Evolutionary conservation across 2,888 invertebrate species (phyloP), one percentile per base, ranked within the genome.

Genomic region (Drosophila anceps): DNA sequence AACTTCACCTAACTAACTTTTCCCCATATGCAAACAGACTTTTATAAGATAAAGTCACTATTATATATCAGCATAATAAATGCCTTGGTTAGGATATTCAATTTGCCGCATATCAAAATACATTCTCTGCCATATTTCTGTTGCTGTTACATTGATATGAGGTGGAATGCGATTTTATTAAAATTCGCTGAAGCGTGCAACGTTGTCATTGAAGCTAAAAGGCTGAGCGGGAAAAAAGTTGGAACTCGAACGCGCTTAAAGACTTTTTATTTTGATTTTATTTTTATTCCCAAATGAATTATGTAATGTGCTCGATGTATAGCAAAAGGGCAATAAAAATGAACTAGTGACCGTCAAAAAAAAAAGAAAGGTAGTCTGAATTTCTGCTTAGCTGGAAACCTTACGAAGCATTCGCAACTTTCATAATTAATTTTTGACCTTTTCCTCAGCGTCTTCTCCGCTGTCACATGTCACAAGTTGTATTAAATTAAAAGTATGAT

Each of bases 141-240:
- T 58, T 61, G 27, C 31, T 46, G 41, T 51, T 72, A 62, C 72
- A 78, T 73, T 69, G 66, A 54, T 72, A 72, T 44, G 68, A 61
- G 68, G 65, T 48, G 75, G 44, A 82, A 73, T 82, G 69, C 58
- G 64, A 82, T 69, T 65, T 82, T 78, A 79, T 82, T 63, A 68
- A 79, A 82, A 74, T 60, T 65, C 64, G 33, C 51, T 64, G 69
- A 73, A 54, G 69, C 82, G 61, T 76, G 37, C 33, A 68, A 20
- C 51, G 39, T 39, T 20, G 46, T 29, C 54, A 51, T 39, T 37
- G 44, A 46, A 39, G 51, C 18, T 29, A 18, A 60, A 27, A 20
- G 51, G 44, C 33, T 48, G 64, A 68, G 61, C n/a, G 55, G 18
- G 61, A 18, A 24, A 24, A 50, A 24, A 24, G 39, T 35, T 12